Conservation (phyloP, 2,888 invertebrate genomes). For the Bedellia somnulentella region DNA sequence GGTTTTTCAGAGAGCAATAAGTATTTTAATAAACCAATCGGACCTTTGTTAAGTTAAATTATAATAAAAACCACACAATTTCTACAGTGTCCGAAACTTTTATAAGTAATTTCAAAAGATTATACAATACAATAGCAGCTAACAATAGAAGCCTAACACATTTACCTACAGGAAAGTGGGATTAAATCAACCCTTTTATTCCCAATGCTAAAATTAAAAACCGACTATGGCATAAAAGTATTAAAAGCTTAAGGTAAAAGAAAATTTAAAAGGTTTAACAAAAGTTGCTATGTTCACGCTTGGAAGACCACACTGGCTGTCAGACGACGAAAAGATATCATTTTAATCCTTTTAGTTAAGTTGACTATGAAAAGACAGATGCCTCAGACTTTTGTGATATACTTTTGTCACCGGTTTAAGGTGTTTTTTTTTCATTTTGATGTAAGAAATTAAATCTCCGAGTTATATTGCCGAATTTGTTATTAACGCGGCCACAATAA, state of each 20-base stretch:
- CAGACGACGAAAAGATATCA: slow-evolving; percentile 55
- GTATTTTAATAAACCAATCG: too few relatives aligned
- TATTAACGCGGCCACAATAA: too few relatives aligned
- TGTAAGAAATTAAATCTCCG: too few relatives aligned
- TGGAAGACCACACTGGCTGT: slow-evolving; percentile 53
- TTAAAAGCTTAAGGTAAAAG: slow-evolving; percentile 56
- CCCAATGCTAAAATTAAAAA: slow-evolving; percentile 52
- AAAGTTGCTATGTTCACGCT: slow-evolving; percentile 50
- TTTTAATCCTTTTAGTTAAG: slow-evolving; percentile 62
- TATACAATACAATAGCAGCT: too few relatives aligned
- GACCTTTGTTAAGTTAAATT: too few relatives aligned
- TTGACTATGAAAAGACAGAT: slow-evolving; percentile 58
- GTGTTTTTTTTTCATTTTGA: background rate
- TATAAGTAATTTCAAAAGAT: too few relatives aligned
- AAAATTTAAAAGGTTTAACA: slow-evolving; percentile 37
- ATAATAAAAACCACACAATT: too few relatives aligned
- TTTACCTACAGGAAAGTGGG: too few relatives aligned
- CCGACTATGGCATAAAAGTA: slow-evolving; percentile 52
- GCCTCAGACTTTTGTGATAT: slow-evolving; percentile 40
- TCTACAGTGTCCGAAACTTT: too few relatives aligned
- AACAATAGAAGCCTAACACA: too few relatives aligned
- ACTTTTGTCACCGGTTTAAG: slow-evolving; percentile 28
- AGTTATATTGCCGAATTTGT: too few relatives aligned
- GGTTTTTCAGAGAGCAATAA: too few relatives aligned
- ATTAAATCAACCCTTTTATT: slow-evolving; percentile 51